A percentile compares a stretch with the other conserved stretches of the same genome.
phyloP scores from a whole-genome alignment of 2,113 vertebrate species.

The Eptesicus fuscus region DNA sequence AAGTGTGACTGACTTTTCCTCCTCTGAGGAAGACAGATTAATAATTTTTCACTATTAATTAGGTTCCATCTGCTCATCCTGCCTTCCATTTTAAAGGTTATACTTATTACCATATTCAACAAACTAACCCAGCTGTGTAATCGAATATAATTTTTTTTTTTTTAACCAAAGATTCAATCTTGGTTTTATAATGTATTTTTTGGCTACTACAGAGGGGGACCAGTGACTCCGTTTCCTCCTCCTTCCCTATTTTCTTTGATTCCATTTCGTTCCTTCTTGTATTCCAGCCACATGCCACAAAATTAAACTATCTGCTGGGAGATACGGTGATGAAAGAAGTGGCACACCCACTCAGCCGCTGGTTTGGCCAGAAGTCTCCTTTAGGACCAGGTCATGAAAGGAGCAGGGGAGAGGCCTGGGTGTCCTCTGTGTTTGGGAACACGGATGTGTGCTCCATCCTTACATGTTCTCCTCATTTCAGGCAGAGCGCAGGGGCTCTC shows the following conservation, averaged over 20 bases:
- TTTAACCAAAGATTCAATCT: constrained; percentile 70
- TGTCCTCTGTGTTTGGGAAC: neutral
- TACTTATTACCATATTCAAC: constrained; percentile 81
- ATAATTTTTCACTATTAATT: constrained; percentile 84
- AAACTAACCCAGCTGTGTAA: constrained; percentile 79
- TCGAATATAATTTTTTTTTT: constrained; percentile 15
- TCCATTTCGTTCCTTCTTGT: constrained; percentile 39
- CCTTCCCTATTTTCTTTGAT: constrained; percentile 59
- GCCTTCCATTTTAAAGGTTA: constrained; percentile 82
- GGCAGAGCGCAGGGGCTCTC: neutral
- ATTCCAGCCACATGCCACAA: constrained; percentile 34
- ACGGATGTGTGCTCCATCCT: neutral
- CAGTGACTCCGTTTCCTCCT: constrained; percentile 44
- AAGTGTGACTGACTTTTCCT: constrained; percentile 70
- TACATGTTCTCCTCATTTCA: neutral
- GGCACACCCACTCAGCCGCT: neutral
- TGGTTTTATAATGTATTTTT: constrained; percentile 63
- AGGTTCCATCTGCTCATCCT: constrained; percentile 79
- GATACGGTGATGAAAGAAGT: constrained; percentile 26
- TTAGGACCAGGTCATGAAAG: neutral
- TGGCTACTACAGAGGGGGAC: constrained; percentile 30
- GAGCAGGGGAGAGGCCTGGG: neutral
- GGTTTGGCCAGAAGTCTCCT: neutral
- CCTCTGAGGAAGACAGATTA: constrained; percentile 79
- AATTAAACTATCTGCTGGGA: constrained; percentile 44